phyloP scores from a whole-genome alignment of 2,888 invertebrate genomes.

The Drosophila mercatorum region DNA sequence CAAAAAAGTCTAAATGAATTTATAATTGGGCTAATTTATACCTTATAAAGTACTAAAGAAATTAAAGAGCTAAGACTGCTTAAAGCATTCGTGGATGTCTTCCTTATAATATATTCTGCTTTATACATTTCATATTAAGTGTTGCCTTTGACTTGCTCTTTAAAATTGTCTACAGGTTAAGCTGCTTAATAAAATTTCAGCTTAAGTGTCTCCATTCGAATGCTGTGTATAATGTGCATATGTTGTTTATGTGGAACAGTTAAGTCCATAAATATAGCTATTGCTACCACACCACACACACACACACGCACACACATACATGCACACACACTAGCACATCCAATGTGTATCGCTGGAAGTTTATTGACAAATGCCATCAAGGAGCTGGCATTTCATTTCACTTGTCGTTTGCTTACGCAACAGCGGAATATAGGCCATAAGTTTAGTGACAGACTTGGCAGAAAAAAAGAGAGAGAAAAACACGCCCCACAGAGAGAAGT shows the following conservation, averaged over 20 bases:
- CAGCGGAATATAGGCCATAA: constrained; percentile 74
- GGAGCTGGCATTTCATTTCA: constrained; percentile 76
- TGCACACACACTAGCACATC: constrained; percentile 14
- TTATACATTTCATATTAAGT: too few relatives aligned
- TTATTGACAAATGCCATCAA: constrained; percentile 79
- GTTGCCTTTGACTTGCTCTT: too few relatives aligned
- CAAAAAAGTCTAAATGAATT: too few relatives aligned
- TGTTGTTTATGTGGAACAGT: constrained; percentile 12
- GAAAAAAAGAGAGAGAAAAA: neutral
- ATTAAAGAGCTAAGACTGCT: too few relatives aligned
- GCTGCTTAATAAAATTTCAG: neutral
- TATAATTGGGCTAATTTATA: too few relatives aligned
- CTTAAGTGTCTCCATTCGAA: neutral
- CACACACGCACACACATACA: constrained; percentile 9
- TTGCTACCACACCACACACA: constrained; percentile 3
- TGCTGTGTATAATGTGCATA: neutral
- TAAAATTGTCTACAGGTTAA: neutral
- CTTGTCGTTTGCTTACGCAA: constrained; percentile 70
- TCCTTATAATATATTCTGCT: too few relatives aligned
- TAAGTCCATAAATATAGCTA: constrained; percentile 32
- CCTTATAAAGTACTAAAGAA: too few relatives aligned
- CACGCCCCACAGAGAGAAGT: neutral
- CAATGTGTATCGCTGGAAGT: constrained; percentile 65
- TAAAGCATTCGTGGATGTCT: too few relatives aligned
- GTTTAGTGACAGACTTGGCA: constrained; percentile 52